Evolutionary conservation across 2,888 invertebrate species (phyloP), one percentile per base, ranked within the genome.

Genomic region (Lasioglossum marginatum): DNA sequence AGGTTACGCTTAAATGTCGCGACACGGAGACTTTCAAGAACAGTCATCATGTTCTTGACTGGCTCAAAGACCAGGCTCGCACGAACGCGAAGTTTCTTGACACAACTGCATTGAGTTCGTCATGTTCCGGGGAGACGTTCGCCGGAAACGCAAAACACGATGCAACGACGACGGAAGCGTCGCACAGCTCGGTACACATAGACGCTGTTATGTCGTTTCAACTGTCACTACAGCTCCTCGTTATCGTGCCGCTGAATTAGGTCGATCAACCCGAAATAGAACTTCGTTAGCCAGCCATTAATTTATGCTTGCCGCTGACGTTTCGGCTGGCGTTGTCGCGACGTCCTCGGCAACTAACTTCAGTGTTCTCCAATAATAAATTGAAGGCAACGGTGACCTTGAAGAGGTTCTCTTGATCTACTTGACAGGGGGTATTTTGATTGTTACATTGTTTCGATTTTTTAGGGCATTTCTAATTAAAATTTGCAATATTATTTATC

Each of bases 221-320:
- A 23, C 63, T 78, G 48, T 48, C 72, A 43, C 40, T 45, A 14
- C 16, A 37, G 57, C 23, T 57, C n/a, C 72, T 81, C 70, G 79
- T 86, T 75, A 79, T 87, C 77, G 78, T 70, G n/a, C 16, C 70
- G 48, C 5, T 70, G 43, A 79, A 81, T 85, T 87, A 85, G 63
- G 70, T 52, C 70, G 82, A 85, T 85, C 78, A 79, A 71, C 73
- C 45, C 12, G 48, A 31, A 63, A 43, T 45, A 45, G 70, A 57
- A 79, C 40, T 81, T 76, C 81, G 63, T 79, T 77, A 85, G 77
- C 76, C 52, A 86, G 60, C 81, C 81, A 79, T 82, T 87, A 82
- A 87, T 76, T 82, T 70, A 34, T 71, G n/a, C 10, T 66, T 70
- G 77, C 40, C 66, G 70, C 37, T 82, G 74, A 66, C 77, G 45